A percentile compares a stretch with the other conserved stretches of the same genome.
These are phyloP conservation scores for Drosophila nr. fundita DNA, from an alignment of 2,888 invertebrate species.

Conservation along the genomic window DNA sequence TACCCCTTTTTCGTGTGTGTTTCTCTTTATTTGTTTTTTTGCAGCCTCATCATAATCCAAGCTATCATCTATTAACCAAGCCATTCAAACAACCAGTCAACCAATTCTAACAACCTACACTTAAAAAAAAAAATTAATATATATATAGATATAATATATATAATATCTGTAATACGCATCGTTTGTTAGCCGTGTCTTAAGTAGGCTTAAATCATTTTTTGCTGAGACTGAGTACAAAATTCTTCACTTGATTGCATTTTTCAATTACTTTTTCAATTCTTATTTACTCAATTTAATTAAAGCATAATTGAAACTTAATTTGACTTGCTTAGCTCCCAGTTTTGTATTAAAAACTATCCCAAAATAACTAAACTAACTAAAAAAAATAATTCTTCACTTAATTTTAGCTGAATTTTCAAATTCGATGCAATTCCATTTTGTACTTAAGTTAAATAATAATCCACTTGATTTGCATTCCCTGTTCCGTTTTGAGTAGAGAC, in stretches of 20 bases:
- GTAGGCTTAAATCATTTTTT: neutral
- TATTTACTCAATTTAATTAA: neutral
- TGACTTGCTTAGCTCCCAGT: neutral
- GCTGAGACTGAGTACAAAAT: neutral
- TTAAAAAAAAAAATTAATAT: neutral
- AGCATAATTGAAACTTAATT: rapidly evolving
- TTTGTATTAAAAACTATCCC: neutral
- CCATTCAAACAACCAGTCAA: conserved; percentile 51
- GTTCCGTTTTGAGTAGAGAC: neutral
- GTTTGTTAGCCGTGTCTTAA: neutral
- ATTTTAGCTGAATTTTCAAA: neutral
- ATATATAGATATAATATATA: neutral
- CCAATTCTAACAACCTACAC: conserved; percentile 7
- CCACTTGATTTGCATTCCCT: neutral
- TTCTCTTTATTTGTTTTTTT: conserved; percentile 27
- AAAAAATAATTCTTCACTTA: too few relatives aligned
- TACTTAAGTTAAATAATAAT: neutral
- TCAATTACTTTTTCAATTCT: neutral
- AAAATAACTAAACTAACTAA: neutral
- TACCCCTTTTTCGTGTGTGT: conserved; percentile 26
- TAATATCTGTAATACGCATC: neutral
- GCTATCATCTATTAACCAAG: conserved; percentile 62
- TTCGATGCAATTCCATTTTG: neutral
- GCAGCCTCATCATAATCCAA: conserved; percentile 47
- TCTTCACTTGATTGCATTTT: neutral